Percentiles rank a stretch among this genome's conserved stretches.
phyloP scores from a whole-genome alignment of 2,888 invertebrate species.

The Dione vanillae region DNA sequence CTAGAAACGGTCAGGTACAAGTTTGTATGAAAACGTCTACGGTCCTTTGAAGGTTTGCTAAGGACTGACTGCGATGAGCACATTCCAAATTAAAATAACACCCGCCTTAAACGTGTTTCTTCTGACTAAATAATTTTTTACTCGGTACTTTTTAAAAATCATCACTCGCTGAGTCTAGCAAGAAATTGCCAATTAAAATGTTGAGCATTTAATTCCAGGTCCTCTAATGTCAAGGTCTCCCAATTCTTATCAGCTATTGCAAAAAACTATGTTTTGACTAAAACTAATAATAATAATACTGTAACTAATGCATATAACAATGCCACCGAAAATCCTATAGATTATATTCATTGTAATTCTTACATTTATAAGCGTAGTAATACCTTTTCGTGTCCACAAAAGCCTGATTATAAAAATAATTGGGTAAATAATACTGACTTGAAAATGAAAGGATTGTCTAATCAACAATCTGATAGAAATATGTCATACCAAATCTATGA shows the following conservation, averaged over 20 bases:
- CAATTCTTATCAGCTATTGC: constrained; percentile 38
- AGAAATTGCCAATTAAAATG: constrained; percentile 24
- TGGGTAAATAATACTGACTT: constrained; percentile 6
- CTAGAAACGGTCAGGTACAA: constrained; percentile 71
- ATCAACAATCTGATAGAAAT: background rate
- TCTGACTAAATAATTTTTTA: constrained; percentile 26
- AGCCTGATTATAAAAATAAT: background rate
- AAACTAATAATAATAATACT: constrained; percentile 32
- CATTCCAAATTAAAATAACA: constrained; percentile 49
- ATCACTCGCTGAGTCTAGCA: background rate
- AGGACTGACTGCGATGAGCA: constrained; percentile 56
- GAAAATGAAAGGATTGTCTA: background rate
- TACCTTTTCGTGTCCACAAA: constrained; percentile 19
- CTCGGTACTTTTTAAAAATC: constrained; percentile 8
- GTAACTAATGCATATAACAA: constrained; percentile 36
- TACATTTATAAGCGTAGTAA: constrained; percentile 20
- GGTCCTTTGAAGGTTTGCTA: constrained; percentile 65
- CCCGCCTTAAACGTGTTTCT: constrained; percentile 43
- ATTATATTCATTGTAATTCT: background rate
- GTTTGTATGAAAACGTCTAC: constrained; percentile 61
- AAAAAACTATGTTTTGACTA: constrained; percentile 46
- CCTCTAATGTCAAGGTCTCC: constrained; percentile 33
- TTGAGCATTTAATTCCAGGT: constrained; percentile 45
- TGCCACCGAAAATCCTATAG: constrained; percentile 22
- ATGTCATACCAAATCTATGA: background rate